Base-by-base conservation (phyloP, 2,113 vertebrate species). In the Tyrannus savana region DNA sequence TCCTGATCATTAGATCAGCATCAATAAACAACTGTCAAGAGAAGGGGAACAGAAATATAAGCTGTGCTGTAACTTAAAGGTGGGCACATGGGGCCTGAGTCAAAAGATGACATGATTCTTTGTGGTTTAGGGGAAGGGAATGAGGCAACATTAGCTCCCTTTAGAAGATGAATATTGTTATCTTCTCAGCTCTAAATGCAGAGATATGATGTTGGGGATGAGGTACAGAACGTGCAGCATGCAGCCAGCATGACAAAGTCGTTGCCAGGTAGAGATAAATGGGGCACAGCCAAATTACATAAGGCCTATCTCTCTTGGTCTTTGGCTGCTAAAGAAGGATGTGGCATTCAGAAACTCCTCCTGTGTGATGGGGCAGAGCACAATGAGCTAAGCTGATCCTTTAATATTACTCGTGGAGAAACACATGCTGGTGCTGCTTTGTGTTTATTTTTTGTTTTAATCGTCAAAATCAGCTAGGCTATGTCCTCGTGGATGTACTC, bases 251-350 rank as follows among this genome's bases (percentile, higher is more conserved):
- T 0, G 19, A 74, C n/a, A 69, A 90, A 95, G 58, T 84, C 13
- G 21, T 86, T 92, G 90, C 90, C 83, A 93, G 88, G 86, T 81
- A 84, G 80, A 93, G 73, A 89, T 79, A 93, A 96, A 92, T 68
- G 73, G 72, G 93, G 77, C 73, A 60, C 73, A 92, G 53, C 10
- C 3, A 19, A 90, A 71, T 94, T 79, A 81, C n/a, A 73, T 92
- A 90, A 95, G 92, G 15, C 55, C 42, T 15, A 59, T 74, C 37
- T 76, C 16, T 39, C 63, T 39, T 66, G 71, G 62, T 89, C 44
- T 92, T 84, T 75, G 47, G 30, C 64, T 87, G 55, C 52, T 84
- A 12, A 64, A 90, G 79, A 90, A 62, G 60, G 27, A 89, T 9
- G 16, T 30, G 21, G 11, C 3, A 3, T 30, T 90, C n/a, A 60